Evolutionary conservation across 1,140 invertebrate species (phyloP).

Genomic region (Macrotrachela quadricornifera): DNA sequence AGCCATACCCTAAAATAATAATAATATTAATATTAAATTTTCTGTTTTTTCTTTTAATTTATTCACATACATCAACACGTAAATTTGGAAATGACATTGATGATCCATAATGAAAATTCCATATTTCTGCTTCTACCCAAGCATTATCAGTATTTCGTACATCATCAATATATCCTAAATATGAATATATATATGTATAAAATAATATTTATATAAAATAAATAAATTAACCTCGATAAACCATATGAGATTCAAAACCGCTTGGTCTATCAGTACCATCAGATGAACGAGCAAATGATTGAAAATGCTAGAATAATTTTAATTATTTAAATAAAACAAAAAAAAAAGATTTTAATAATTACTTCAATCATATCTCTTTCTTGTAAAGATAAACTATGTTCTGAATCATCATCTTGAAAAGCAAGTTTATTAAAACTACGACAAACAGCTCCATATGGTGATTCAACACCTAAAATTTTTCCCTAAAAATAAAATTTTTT

Average conservation of each 20-base stretch:
- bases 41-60: no score
- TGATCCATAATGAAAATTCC: constrained; percentile 9
- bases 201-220: not conserved
- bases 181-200: no score
- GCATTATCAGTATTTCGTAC: constrained; percentile 6
- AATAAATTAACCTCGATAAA: constrained; percentile 5
- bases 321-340: no score
- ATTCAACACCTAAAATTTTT: constrained; percentile 6
- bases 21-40: no score
- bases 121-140: constrained; percentile 8
- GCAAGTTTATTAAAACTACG: constrained; percentile 6
- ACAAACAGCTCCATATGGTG: constrained; percentile 6
- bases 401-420: constrained; percentile 6
- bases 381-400: not conserved
- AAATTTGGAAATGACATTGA: no score
- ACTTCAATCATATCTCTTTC: constrained; percentile 4
- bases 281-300: no score
- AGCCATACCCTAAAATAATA: no score
- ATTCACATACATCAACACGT: no score
- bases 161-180: constrained; percentile 3
- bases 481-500: not conserved
- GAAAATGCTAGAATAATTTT: no score
- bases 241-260: no score
- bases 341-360: no score
- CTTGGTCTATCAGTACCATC: no score